A percentile compares a stretch with the other conserved stretches of the same genome.
These are phyloP conservation scores for Sepiola atlantica DNA, from an alignment of 2,888 invertebrate genomes.

Conservation along the genomic window DNA sequence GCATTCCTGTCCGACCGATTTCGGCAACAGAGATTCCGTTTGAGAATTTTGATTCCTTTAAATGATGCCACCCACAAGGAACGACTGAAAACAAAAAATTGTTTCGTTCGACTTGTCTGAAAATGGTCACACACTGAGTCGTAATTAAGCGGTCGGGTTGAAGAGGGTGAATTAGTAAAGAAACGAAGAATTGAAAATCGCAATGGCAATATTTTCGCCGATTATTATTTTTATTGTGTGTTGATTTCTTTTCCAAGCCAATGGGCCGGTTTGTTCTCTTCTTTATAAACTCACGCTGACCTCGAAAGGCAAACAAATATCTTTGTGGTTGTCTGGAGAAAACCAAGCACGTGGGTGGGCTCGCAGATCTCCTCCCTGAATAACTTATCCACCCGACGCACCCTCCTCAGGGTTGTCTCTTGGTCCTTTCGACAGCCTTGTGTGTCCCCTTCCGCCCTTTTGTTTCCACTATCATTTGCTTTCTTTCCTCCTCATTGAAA, in stretches of 20 bases:
- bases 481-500: not conserved
- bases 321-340: not conserved
- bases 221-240: not conserved
- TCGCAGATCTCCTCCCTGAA: not conserved
- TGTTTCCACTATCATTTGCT: not conserved
- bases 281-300: not conserved
- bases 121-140: not conserved
- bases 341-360: not conserved
- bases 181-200: not conserved
- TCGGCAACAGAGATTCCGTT: not conserved
- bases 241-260: not conserved
- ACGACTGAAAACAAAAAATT: not conserved
- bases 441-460: not conserved
- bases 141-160: not conserved
- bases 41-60: not conserved
- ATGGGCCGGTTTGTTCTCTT: not conserved
- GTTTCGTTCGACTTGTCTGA: not conserved
- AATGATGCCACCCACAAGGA: not conserved
- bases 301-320: not conserved
- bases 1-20: not conserved
- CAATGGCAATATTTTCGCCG: not conserved
- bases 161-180: not conserved
- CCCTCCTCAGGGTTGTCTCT: not conserved
- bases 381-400: not conserved
- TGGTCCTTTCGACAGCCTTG: not conserved